Conservation (phyloP, 1,140 invertebrate genomes). For the Agrypnia vestita region DNA sequence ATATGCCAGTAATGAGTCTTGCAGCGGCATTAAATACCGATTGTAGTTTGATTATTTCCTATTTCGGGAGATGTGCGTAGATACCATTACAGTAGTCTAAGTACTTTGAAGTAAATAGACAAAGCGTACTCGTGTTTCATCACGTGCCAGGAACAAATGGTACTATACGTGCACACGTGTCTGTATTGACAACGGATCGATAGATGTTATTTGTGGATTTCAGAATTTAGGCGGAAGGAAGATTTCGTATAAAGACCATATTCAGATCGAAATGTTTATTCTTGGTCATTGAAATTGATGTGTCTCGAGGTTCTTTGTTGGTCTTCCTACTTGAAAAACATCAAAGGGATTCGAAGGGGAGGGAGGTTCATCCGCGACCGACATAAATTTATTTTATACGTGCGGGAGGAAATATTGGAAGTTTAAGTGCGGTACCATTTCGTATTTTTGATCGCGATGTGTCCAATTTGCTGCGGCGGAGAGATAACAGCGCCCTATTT, state of each 20-base stretch:
- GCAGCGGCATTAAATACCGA: too few relatives aligned
- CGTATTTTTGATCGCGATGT: conserved; percentile 39
- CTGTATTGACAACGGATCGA: neutral
- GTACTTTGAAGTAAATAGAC: too few relatives aligned
- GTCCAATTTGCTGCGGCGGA: conserved; percentile 36
- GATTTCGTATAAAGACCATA: conserved; percentile 13
- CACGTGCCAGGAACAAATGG: too few relatives aligned
- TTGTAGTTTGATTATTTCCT: too few relatives aligned
- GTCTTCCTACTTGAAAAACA: conserved; percentile 14
- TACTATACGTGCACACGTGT: neutral
- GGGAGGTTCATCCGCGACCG: neutral
- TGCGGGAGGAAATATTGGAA: conserved; percentile 34
- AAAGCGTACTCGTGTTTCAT: too few relatives aligned
- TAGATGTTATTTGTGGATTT: too few relatives aligned
- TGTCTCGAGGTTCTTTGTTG: neutral
- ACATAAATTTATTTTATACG: conserved; percentile 42
- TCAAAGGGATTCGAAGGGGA: neutral
- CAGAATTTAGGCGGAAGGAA: neutral
- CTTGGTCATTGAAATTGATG: conserved; percentile 37
- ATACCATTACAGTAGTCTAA: too few relatives aligned
- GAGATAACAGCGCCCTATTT: conserved; percentile 39
- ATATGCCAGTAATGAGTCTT: too few relatives aligned
- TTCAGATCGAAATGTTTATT: conserved; percentile 35
- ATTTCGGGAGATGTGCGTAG: too few relatives aligned
- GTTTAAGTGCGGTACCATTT: conserved; percentile 32